Evolutionary conservation across 2,113 vertebrate species (phyloP).

Genomic region (Cygnus atratus): DNA sequence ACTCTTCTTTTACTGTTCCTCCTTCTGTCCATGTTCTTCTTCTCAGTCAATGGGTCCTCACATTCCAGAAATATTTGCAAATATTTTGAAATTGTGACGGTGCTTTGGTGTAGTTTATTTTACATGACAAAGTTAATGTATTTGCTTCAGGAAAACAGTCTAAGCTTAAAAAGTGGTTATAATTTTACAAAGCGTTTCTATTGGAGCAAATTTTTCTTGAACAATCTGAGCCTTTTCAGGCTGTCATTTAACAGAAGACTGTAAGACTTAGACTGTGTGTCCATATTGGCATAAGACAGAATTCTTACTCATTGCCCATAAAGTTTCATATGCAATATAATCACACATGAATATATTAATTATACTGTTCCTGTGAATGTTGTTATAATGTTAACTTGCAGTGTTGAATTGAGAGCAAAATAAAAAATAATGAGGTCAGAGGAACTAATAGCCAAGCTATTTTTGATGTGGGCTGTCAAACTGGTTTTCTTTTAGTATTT

Average conservation of each 20-base stretch:
- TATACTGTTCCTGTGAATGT: background rate
- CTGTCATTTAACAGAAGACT: background rate
- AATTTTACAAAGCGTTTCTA: background rate
- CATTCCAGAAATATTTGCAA: background rate
- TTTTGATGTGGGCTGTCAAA: background rate
- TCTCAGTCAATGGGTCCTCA: background rate
- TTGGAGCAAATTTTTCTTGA: background rate
- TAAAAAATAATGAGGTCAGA: background rate
- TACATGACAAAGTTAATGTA: background rate
- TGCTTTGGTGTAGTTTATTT: background rate
- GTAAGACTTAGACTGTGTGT: background rate
- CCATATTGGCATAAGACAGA: background rate
- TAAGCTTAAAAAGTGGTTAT: background rate
- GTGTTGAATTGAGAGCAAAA: background rate
- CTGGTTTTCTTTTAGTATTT: conserved; percentile 1
- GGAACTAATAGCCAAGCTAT: background rate
- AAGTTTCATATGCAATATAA: background rate
- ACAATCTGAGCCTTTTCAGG: background rate
- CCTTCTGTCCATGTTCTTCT: background rate
- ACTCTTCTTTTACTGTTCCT: background rate
- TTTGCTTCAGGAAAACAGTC: background rate
- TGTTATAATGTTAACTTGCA: background rate
- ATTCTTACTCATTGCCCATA: background rate
- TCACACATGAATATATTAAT: background rate
- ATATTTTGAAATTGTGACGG: background rate